Percentiles rank a stretch among this genome's conserved stretches.
Evolutionary conservation across 2,888 invertebrate genomes (phyloP).

Genomic region (Cantharis rufa): DNA sequence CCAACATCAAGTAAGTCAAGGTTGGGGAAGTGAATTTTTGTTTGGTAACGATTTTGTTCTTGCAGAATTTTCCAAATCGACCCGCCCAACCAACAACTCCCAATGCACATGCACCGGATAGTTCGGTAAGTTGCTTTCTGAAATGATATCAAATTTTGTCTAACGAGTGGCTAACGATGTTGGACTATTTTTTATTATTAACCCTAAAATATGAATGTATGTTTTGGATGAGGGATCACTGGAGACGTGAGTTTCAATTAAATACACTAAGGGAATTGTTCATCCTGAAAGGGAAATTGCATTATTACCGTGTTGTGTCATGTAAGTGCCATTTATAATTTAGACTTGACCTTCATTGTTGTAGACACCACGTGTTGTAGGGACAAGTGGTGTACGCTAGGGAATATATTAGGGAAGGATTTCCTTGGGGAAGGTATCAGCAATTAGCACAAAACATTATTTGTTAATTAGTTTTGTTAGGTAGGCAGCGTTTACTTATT

Average conservation of each 20-base stretch:
- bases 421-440: background rate
- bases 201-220: background rate
- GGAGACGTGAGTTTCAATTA: background rate
- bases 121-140: constrained; percentile 63
- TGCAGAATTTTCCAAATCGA: constrained; percentile 71
- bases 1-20: constrained; percentile 43
- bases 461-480: constrained; percentile 8
- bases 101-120: constrained; percentile 77
- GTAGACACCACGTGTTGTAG: constrained; percentile 48
- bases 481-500: background rate
- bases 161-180: background rate
- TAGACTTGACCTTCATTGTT: constrained; percentile 46
- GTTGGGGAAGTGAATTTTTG: background rate
- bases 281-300: constrained; percentile 30
- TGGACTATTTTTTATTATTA: background rate
- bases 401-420: constrained; percentile 9
- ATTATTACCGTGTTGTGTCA: constrained; percentile 30
- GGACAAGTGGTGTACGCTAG: constrained; percentile 31
- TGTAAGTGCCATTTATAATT: constrained; percentile 41
- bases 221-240: background rate
- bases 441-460: constrained; percentile 9
- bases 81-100: constrained; percentile 77
- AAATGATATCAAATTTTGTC: background rate
- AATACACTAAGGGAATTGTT: background rate
- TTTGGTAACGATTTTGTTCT: constrained; percentile 26